These are phyloP conservation scores for Albula goreensis DNA, from an alignment of 2,113 vertebrate genomes.

Conservation along the genomic window DNA sequence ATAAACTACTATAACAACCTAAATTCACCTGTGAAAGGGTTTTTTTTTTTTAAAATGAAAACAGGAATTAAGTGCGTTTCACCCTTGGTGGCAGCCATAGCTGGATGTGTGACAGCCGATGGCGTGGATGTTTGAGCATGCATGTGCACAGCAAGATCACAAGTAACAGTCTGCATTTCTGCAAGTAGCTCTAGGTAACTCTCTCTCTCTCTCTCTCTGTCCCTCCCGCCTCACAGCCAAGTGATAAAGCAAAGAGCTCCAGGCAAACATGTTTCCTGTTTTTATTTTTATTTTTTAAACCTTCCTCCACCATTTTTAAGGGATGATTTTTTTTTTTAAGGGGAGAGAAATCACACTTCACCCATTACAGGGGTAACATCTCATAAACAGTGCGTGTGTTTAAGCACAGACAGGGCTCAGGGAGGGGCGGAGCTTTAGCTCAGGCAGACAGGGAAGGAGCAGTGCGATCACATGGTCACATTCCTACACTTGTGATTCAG, in stretches of 20 bases:
- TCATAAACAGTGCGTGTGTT: neutral
- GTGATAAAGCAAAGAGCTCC: neutral
- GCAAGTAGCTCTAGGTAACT: slow-evolving; percentile 21
- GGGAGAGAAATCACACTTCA: neutral
- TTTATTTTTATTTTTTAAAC: slow-evolving; percentile 6
- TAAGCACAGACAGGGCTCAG: neutral
- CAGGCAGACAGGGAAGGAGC: neutral
- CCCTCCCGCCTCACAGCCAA: slow-evolving; percentile 2
- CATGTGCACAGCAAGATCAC: neutral
- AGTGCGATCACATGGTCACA: neutral
- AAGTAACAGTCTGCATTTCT: neutral
- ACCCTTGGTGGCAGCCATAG: too few species aligned
- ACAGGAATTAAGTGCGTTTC: neutral
- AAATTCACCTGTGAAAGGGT: neutral
- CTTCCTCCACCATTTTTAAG: slow-evolving; percentile 4
- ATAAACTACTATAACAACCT: neutral
- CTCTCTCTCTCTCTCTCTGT: neutral
- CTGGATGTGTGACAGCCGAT: neutral
- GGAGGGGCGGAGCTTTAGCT: neutral
- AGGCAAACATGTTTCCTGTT: slow-evolving; percentile 31
- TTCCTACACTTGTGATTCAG: neutral
- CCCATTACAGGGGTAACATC: neutral
- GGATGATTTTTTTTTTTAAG: neutral
- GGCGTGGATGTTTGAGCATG: neutral
- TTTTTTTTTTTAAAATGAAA: neutral